Evolutionary conservation across 2,888 invertebrate species (phyloP).

Genomic region (Caenorhabditis panamensis): DNA sequence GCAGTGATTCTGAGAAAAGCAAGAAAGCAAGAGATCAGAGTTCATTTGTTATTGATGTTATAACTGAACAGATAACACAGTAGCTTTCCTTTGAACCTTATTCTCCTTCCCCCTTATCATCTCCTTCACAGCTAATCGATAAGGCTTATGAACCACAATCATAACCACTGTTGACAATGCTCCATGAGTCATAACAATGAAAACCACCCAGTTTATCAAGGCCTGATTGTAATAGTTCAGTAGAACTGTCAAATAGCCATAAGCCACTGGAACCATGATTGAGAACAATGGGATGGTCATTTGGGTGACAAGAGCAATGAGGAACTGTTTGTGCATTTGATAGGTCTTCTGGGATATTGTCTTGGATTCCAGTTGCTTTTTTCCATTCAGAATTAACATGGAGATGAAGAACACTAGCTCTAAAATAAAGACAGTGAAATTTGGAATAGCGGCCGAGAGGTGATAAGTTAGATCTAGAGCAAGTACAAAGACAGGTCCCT

Average conservation of each 20-base stretch:
- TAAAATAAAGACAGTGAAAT: not conserved
- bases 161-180: not conserved
- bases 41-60: no score
- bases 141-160: conserved; percentile 3
- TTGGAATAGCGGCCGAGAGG: not conserved
- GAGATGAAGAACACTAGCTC: not conserved
- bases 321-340: not conserved
- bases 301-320: conserved; percentile 1
- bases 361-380: not conserved
- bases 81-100: no score
- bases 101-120: no score
- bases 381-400: not conserved
- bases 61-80: no score
- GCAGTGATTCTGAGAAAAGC: no score
- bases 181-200: conserved; percentile 9
- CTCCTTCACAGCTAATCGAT: conserved; percentile 13
- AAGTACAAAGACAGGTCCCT: not conserved
- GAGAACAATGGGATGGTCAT: not conserved
- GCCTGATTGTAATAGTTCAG: conserved; percentile 9
- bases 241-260: not conserved
- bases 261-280: not conserved
- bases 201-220: not conserved
- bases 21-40: no score
- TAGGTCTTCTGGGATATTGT: not conserved
- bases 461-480: not conserved